Percentiles rank a stretch among this genome's conserved stretches.
Evolutionary conservation across 2,888 invertebrate species (phyloP).

Genomic region (Gari tellinella): DNA sequence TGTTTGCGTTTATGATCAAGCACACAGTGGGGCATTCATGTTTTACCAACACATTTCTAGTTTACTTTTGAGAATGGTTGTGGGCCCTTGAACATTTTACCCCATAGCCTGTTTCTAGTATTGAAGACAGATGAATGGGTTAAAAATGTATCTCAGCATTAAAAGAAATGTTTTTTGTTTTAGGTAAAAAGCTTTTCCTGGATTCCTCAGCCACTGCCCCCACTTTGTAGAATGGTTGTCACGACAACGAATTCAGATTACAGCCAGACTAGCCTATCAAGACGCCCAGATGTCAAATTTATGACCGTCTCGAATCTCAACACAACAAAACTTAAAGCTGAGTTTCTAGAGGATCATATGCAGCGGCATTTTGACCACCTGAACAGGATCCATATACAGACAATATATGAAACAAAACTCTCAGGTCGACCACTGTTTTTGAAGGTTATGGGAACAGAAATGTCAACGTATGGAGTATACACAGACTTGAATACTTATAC

Average conservation of each 20-base stretch:
- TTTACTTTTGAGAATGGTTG: no score
- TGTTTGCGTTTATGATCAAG: no score
- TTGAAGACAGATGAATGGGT: no score
- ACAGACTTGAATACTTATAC: constrained; percentile 69
- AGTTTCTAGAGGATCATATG: constrained; percentile 70
- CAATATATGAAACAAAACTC: constrained; percentile 65
- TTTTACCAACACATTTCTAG: no score
- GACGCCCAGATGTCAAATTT: constrained; percentile 71
- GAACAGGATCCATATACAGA: constrained; percentile 58
- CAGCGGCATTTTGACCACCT: constrained; percentile 65
- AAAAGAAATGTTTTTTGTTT: no score
- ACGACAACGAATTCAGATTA: constrained; percentile 78
- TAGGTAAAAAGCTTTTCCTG: constrained; percentile 81
- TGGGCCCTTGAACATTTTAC: no score
- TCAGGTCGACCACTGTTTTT: constrained; percentile 75
- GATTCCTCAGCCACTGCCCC: constrained; percentile 79
- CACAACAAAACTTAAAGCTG: constrained; percentile 48
- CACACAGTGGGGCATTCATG: no score
- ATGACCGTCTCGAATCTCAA: constrained; percentile 64
- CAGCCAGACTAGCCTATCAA: constrained; percentile 67
- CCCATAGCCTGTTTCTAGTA: no score
- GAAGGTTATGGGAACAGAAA: constrained; percentile 73
- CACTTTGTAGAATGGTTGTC: constrained; percentile 77
- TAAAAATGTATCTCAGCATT: no score
- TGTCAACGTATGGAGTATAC: constrained; percentile 71